phyloP scores from a whole-genome alignment of 2,113 vertebrate species.

The Pseudopodoces humilis region DNA sequence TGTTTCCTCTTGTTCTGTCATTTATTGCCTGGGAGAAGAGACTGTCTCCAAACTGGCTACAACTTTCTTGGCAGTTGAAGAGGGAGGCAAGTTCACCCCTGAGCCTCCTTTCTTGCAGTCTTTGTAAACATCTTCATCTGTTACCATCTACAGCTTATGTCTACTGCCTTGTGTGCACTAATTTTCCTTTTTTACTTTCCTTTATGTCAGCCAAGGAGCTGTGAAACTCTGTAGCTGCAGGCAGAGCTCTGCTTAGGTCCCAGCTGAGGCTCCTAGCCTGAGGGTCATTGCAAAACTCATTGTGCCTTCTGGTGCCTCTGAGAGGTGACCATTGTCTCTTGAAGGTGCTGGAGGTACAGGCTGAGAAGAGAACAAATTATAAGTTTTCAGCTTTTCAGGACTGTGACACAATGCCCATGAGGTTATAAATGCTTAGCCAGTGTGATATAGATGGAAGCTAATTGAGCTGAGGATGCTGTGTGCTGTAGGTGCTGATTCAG shows the following conservation, averaged over 20 bases:
- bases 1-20: background rate
- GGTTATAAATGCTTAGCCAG: no score
- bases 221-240: background rate
- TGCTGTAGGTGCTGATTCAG: background rate
- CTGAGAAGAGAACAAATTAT: background rate
- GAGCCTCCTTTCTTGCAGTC: background rate
- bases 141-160: background rate
- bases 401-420: no score
- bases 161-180: background rate
- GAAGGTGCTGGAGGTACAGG: fast-evolving
- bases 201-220: background rate
- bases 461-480: fast-evolving
- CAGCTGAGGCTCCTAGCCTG: background rate
- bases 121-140: background rate
- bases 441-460: fast-evolving
- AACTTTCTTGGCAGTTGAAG: background rate
- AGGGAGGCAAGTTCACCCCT: background rate
- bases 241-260: background rate
- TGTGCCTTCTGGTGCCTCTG: background rate
- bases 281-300: background rate
- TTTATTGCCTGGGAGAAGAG: background rate
- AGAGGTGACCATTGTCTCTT: background rate
- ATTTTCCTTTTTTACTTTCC: background rate
- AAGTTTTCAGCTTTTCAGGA: background rate
- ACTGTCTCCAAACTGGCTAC: background rate